phyloP scores from a whole-genome alignment of 2,888 invertebrate genomes.

The Amphipyra berbera region DNA sequence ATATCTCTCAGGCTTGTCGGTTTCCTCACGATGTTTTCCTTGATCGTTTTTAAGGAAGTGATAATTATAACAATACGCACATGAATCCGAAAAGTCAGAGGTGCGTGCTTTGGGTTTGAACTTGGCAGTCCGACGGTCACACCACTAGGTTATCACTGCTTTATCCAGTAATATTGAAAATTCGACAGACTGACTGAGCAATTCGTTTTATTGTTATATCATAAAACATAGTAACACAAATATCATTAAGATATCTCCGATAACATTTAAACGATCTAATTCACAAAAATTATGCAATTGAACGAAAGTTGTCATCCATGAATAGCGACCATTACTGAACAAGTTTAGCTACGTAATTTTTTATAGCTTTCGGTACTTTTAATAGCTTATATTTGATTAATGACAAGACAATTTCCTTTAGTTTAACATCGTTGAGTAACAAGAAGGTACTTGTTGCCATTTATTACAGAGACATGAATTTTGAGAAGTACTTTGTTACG shows the following conservation, averaged over 20 bases:
- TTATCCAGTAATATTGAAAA: too few species aligned
- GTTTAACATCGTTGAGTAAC: constrained; percentile 53
- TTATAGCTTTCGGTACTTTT: constrained; percentile 66
- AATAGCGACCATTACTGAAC: constrained; percentile 56
- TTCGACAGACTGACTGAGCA: too few species aligned
- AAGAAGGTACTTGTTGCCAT: constrained; percentile 38
- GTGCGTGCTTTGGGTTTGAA: too few species aligned
- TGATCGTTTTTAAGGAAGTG: too few species aligned
- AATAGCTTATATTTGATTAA: constrained; percentile 67
- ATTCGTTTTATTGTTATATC: too few species aligned
- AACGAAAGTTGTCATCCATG: constrained; percentile 77
- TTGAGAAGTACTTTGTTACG: constrained; percentile 29
- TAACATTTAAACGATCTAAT: constrained; percentile 34
- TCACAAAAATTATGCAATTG: constrained; percentile 61
- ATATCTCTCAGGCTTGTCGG: too few species aligned
- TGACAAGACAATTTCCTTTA: constrained; percentile 64
- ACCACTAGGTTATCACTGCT: too few species aligned
- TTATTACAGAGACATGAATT: constrained; percentile 48
- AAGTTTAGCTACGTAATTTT: constrained; percentile 64
- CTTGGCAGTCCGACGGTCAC: too few species aligned
- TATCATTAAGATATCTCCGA: constrained; percentile 18
- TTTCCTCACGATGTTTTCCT: too few species aligned
- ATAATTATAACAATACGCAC: too few species aligned
- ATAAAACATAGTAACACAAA: constrained; percentile 8
- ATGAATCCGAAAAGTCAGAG: too few species aligned